Evolutionary conservation across 2,888 invertebrate species (phyloP), one percentile per base, ranked within the genome.

Genomic region (Plagiodera versicolora): DNA sequence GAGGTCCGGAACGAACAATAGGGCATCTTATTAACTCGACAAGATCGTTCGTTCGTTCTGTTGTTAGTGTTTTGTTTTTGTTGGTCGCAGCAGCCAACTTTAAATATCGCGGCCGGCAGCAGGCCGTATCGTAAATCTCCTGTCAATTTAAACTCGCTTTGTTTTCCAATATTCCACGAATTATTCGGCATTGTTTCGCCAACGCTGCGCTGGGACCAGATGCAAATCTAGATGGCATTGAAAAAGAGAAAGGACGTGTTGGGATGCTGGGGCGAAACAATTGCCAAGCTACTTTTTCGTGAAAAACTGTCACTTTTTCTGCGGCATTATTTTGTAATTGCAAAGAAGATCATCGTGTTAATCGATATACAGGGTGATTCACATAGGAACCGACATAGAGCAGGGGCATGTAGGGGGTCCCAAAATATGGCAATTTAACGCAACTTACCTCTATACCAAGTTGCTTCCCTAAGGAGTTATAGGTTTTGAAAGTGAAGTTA

Each of bases 21-120:
- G 70, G 60, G 69, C 68, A 69, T 71, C 70, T 72, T 70, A 72
- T 72, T 71, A 72, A 72, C 67, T 71, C 70, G 64, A 65, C 67
- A 68, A 68, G 69, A 67, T 69, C 68, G 70, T 70, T 71, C 71
- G 70, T 70, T 71, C 71, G 65, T 70, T 70, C 68, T 67, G 67
- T 65, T 66, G 66, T 44, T 65, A 50, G 56, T 48, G 59, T 70
- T 64, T 67, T 67, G 63, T 62, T 66, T 64, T 68, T 59, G 39
- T 58, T 61, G 60, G 53, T 48, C 61, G 55, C 52, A 61, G 55
- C 52, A 61, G 67, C 45, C 65, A 53, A 66, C 60, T 64, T 65
- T 65, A 65, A 65, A 70, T 67, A 67, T 67, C 58, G 50, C 52
- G 58, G 64, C 67, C 64, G 57, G 56, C 63, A 63, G 62, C 65